Percentiles rank a stretch among this genome's conserved stretches.
These are phyloP conservation scores for Heterodera carotae DNA, from an alignment of 1,140 invertebrate species.

Conservation along the genomic window DNA sequence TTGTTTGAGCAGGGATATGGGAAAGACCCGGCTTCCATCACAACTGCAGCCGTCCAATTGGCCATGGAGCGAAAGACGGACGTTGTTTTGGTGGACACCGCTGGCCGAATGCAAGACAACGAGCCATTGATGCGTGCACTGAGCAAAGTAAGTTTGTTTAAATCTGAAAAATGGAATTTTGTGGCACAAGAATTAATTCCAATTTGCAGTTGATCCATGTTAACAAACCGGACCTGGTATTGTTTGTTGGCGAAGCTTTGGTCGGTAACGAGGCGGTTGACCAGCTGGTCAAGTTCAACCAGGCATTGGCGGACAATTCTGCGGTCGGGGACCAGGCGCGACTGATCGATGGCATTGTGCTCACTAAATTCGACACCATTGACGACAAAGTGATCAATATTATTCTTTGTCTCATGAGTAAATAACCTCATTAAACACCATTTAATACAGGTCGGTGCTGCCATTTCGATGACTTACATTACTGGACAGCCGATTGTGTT, in stretches of 20 bases:
- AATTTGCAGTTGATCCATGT: constrained; percentile 74
- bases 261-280: constrained; percentile 99
- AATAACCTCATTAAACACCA: neutral
- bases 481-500: constrained; percentile 99
- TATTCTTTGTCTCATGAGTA: neutral
- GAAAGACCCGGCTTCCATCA: constrained; percentile 97
- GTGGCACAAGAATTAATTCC: constrained; percentile 27
- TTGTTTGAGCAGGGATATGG: constrained; percentile 97
- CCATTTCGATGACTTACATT: constrained; percentile 99
- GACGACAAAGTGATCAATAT: constrained; percentile 83
- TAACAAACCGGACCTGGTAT: constrained; percentile 92
- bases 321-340: constrained; percentile 76
- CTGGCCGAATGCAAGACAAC: constrained; percentile 99
- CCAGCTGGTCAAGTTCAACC: constrained; percentile 97
- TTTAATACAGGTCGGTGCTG: constrained; percentile 82
- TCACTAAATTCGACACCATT: constrained; percentile 98
- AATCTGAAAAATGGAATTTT: neutral
- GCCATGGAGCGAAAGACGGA: constrained; percentile 80
- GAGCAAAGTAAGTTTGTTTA: constrained; percentile 74
- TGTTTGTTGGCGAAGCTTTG: constrained; percentile 97
- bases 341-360: constrained; percentile 89
- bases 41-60: constrained; percentile 90
- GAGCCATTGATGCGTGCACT: constrained; percentile 95
- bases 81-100: constrained; percentile 93
- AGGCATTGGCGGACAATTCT: constrained; percentile 76